These are phyloP conservation scores for Setophaga coronata DNA, from an alignment of 2,113 vertebrate genomes.

Conservation along the genomic window DNA sequence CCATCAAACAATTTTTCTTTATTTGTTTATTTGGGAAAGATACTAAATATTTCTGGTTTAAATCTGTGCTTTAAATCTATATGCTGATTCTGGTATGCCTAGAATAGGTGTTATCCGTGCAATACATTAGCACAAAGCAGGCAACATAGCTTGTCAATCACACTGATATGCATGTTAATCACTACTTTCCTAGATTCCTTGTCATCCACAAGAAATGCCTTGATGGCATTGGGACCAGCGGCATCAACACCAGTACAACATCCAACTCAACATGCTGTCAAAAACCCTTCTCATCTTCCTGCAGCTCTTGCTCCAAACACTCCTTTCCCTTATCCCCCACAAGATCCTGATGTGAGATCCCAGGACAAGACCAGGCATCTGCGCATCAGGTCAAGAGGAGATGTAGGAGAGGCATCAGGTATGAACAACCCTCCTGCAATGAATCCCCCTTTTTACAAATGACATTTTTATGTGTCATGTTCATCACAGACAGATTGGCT, in stretches of 20 bases:
- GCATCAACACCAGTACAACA: constrained; percentile 59
- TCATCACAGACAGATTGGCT: not conserved
- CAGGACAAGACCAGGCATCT: constrained; percentile 50
- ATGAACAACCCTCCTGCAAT: not conserved
- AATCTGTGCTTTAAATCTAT: not conserved
- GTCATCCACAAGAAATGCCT: constrained; percentile 67
- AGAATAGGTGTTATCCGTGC: constrained; percentile 22
- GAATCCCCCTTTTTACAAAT: not conserved
- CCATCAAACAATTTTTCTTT: not conserved
- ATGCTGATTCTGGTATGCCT: constrained; percentile 18
- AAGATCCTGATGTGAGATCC: constrained; percentile 60
- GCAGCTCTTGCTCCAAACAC: constrained; percentile 60
- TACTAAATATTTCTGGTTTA: constrained; percentile 19
- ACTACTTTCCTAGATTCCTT: constrained; percentile 72
- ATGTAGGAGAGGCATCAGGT: constrained; percentile 64
- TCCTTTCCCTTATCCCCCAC: constrained; percentile 11
- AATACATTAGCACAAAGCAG: constrained; percentile 32
- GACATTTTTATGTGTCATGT: not conserved
- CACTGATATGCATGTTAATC: constrained; percentile 68
- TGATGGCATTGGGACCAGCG: constrained; percentile 65
- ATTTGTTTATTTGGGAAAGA: not conserved
- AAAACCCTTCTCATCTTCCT: constrained; percentile 65
- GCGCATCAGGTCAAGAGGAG: constrained; percentile 54
- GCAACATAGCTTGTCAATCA: constrained; percentile 46
- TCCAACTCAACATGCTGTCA: constrained; percentile 62